Conservation (phyloP, 2,113 vertebrate genomes). For the Mesitornis unicolor region DNA sequence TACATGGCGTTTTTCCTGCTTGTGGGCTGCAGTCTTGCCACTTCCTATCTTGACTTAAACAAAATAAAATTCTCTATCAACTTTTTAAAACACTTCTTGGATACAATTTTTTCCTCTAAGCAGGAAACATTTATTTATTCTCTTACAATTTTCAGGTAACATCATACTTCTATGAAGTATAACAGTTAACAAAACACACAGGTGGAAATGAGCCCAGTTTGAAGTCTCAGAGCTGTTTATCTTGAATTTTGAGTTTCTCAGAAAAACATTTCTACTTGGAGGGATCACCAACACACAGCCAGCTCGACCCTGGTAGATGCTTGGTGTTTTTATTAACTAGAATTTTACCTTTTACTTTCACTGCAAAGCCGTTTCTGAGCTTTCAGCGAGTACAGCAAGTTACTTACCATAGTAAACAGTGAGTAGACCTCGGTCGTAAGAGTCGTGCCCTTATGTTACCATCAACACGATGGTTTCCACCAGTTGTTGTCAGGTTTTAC, state of each 20-base stretch:
- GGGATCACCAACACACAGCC: background rate
- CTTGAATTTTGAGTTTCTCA: background rate
- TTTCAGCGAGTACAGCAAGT: background rate
- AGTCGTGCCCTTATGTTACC: background rate
- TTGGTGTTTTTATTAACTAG: background rate
- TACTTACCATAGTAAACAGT: background rate
- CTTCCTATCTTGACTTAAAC: background rate
- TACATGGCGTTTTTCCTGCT: rapidly evolving
- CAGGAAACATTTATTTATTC: background rate
- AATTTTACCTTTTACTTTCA: background rate
- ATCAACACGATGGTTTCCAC: background rate
- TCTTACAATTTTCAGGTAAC: background rate
- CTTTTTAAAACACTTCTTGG: background rate
- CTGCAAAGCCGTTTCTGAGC: background rate
- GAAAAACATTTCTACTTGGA: rapidly evolving
- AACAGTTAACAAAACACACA: background rate
- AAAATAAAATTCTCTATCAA: background rate
- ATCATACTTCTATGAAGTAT: background rate
- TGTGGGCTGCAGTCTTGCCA: background rate
- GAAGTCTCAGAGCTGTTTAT: background rate
- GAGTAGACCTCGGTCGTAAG: rapidly evolving
- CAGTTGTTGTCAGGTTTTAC: background rate
- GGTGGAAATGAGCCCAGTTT: background rate
- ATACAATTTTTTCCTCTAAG: background rate
- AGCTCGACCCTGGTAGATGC: background rate